A percentile compares a stretch with the other conserved stretches of the same genome.
These are phyloP conservation scores for Odontomachus brunneus DNA, from an alignment of 1,140 invertebrate genomes.

Conservation along the genomic window DNA sequence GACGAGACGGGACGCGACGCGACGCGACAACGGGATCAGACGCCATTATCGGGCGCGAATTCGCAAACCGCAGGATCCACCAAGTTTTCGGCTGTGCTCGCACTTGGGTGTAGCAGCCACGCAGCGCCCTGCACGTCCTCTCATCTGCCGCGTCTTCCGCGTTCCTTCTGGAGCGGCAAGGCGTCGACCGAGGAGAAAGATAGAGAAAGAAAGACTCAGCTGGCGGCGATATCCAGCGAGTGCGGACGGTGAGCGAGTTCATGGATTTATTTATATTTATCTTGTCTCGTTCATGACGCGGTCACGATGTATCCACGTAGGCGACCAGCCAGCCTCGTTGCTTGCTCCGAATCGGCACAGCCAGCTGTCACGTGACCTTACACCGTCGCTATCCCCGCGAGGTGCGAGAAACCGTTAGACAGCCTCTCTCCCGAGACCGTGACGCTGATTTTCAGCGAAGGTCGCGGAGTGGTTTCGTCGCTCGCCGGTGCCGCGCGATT, in stretches of 20 bases:
- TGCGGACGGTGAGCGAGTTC: slow-evolving; percentile 50
- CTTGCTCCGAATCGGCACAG: not conserved
- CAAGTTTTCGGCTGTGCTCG: not conserved
- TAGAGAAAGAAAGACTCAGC: not conserved
- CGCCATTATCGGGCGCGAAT: not conserved
- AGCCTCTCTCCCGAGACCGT: slow-evolving; percentile 1
- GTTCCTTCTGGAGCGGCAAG: slow-evolving; percentile 51
- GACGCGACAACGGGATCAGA: too few species aligned
- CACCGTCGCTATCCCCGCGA: not conserved
- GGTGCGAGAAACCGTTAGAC: slow-evolving; percentile 54
- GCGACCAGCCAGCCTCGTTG: not conserved
- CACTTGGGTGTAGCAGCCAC: slow-evolving; percentile 47
- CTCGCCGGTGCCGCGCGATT: too few species aligned
- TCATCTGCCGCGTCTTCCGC: slow-evolving; percentile 62
- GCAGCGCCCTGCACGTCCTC: slow-evolving; percentile 50
- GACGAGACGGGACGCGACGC: slow-evolving; percentile 34
- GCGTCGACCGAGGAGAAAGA: not conserved
- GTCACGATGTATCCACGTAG: not conserved
- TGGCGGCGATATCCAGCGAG: not conserved
- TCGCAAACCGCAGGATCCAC: slow-evolving; percentile 1
- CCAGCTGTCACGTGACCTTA: slow-evolving; percentile 30
- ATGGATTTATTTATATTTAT: slow-evolving; percentile 43
- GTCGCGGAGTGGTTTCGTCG: not conserved
- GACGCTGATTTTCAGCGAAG: slow-evolving; percentile 13
- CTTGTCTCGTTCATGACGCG: too few species aligned